Base-by-base conservation (phyloP, 2,888 invertebrate species). In the Cosmorhoe ocellata region DNA sequence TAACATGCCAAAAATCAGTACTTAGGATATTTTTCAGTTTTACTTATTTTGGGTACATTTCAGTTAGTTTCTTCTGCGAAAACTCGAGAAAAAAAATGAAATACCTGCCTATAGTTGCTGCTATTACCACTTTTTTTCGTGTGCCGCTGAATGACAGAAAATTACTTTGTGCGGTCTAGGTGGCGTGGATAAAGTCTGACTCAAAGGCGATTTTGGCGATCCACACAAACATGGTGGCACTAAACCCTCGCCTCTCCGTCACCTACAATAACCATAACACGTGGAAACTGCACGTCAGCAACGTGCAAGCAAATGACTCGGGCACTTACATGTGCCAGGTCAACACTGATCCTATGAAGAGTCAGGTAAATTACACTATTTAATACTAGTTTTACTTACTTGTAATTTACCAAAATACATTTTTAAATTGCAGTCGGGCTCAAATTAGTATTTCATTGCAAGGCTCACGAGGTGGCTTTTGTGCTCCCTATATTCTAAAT, bases 251-350 rank as follows among this genome's bases (percentile, higher is more conserved):
- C 41, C 92, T 97, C 67, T 94, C 95, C 46, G 97, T 97, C 71
- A 96, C 96, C 56, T 97, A 97, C 90, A 97, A 97, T 83, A 97
- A 97, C 67, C 96, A 97, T 91, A 96, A 97, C 84, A 96, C 97
- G 67, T 98, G 97, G 97, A 96, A 96, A 83, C 92, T 98, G 71
- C 95, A 96, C 90, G 95, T 98, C 80, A 94, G 94, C 74, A 96
- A 96, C 79, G 97, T 97, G 58, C 96, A 97, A 83, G 94, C 96
- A 73, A 95, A 95, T 80, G 98, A 98, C 88, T 96, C 96, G 24
- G 98, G 98, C 69, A 96, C 95, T 42, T 98, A 98, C 90, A 97
- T 97, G 97, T 97, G 97, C 85, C 97, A 97, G 88, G 95, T 97
- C 72, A 97, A 97, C 87, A 97, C 97, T 51, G 96, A 96, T 78